Conservation (phyloP, 2,113 vertebrate genomes). For the Aythya baeri region DNA sequence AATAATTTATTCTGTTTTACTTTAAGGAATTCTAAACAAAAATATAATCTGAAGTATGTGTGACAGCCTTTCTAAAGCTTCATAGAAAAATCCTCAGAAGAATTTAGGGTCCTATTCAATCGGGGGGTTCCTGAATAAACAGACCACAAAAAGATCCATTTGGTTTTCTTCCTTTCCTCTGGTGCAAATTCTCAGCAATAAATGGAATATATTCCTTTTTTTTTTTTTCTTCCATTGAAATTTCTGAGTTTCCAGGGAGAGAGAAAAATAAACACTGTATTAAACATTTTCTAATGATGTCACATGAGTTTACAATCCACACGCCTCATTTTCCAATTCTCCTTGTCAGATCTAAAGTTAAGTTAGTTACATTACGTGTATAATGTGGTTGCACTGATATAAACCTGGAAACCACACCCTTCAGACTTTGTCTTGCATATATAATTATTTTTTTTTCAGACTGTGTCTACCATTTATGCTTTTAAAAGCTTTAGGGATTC, state of each 20-base stretch:
- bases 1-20: neutral
- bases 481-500: conserved; percentile 21
- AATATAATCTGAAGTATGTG: neutral
- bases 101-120: neutral
- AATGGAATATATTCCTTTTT: neutral
- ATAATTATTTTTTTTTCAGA: neutral
- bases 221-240: neutral
- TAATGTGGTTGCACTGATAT: neutral
- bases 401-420: neutral
- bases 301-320: neutral
- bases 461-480: neutral
- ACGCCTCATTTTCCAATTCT: neutral
- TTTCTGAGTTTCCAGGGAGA: neutral
- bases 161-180: neutral
- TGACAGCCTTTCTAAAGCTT: neutral
- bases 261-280: neutral
- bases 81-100: neutral
- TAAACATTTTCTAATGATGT: neutral
- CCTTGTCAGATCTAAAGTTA: neutral
- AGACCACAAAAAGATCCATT: neutral
- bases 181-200: neutral
- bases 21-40: neutral
- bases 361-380: neutral
- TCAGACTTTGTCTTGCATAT: neutral
- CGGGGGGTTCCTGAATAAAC: neutral